These are phyloP conservation scores for Tinamus guttatus DNA, from an alignment of 2,113 vertebrate species.

Conservation along the genomic window DNA sequence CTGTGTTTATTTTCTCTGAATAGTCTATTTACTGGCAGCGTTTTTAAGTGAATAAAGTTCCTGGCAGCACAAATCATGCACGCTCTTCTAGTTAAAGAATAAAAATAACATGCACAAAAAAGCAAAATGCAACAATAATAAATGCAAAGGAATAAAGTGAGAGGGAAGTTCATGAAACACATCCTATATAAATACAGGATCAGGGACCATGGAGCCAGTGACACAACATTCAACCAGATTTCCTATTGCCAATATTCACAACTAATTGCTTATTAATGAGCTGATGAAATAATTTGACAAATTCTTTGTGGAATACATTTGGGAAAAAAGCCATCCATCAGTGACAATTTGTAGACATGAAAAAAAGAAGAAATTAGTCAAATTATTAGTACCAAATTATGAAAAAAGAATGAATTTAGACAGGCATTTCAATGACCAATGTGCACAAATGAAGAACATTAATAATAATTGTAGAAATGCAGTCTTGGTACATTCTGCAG, in stretches of 20 bases:
- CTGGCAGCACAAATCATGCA: neutral
- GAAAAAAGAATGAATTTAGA: neutral
- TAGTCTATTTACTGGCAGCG: constrained; percentile 45
- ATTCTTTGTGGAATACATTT: neutral
- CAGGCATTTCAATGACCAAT: neutral
- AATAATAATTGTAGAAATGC: neutral
- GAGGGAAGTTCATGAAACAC: neutral
- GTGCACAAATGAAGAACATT: neutral
- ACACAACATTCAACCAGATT: neutral
- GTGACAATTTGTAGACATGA: neutral
- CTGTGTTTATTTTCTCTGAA: constrained; percentile 64
- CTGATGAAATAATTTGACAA: neutral
- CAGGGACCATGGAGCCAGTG: neutral
- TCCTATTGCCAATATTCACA: neutral
- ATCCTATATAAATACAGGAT: neutral
- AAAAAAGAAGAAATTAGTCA: neutral
- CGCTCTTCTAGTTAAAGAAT: neutral
- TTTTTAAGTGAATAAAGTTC: constrained; percentile 38
- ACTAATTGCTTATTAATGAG: neutral
- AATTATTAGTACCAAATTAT: neutral
- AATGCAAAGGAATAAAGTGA: neutral
- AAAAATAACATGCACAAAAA: neutral
- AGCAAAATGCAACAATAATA: neutral
- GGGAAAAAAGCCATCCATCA: neutral
- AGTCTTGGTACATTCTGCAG: neutral